These are phyloP conservation scores for Mythimna pallens DNA, from an alignment of 2,888 invertebrate species.

Conservation along the genomic window DNA sequence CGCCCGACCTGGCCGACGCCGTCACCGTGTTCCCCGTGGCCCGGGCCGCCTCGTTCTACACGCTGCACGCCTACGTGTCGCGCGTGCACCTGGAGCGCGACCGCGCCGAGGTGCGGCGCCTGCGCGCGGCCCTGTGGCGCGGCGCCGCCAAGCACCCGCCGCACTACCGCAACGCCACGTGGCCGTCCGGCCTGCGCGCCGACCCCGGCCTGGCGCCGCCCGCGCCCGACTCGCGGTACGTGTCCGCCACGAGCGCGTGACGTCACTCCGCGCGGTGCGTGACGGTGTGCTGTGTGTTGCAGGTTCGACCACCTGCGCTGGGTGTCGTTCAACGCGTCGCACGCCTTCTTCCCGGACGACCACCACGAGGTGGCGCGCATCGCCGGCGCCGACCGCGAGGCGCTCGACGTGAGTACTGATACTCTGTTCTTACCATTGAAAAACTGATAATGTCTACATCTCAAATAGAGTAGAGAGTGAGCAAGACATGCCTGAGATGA, in stretches of 20 bases:
- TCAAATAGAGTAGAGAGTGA: not conserved
- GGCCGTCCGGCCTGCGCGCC: constrained; percentile 92
- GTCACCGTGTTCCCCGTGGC: constrained; percentile 92
- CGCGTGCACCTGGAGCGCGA: constrained; percentile 82
- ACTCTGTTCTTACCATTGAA: not conserved
- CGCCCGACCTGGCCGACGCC: constrained; percentile 85
- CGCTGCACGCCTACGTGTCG: constrained; percentile 93
- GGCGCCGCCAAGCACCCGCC: constrained; percentile 73
- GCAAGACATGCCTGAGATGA: not conserved
- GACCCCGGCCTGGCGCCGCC: constrained; percentile 89
- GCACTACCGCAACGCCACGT: constrained; percentile 92
- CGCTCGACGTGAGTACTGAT: constrained; percentile 90
- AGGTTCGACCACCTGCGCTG: constrained; percentile 95
- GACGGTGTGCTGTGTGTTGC: constrained; percentile 89
- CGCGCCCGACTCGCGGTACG: constrained; percentile 90
- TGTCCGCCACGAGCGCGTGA: not conserved
- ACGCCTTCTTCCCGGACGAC: constrained; percentile 95
- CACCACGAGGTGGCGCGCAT: constrained; percentile 93
- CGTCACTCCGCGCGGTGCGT: constrained; percentile 88
- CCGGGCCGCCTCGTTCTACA: constrained; percentile 92
- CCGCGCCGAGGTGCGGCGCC: constrained; percentile 54
- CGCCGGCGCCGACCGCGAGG: constrained; percentile 92
- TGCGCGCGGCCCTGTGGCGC: constrained; percentile 69
- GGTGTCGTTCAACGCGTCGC: constrained; percentile 96
- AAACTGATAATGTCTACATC: not conserved